Conservation (phyloP, 2,797 vertebrate species). For the Acanthurus tractus region DNA sequence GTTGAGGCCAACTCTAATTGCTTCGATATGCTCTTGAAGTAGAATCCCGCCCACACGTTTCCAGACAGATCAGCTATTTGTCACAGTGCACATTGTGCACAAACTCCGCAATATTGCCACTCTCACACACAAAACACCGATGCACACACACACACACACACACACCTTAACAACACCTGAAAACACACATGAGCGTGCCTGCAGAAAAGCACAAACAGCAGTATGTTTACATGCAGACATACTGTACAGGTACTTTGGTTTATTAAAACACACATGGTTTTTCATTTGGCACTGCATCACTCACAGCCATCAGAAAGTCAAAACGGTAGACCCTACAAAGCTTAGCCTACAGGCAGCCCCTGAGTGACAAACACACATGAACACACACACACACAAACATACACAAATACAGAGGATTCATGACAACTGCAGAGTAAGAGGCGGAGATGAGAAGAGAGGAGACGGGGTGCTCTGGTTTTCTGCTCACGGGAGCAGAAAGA, state of each 20-base stretch:
- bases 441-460: constrained; percentile 71
- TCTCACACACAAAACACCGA: constrained; percentile 13
- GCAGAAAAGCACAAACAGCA: constrained; percentile 29
- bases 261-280: constrained; percentile 28
- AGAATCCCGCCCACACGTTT: constrained; percentile 82
- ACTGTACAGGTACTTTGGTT: constrained; percentile 31
- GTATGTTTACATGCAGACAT: constrained; percentile 32
- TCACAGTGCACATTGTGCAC: constrained; percentile 67
- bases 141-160: constrained; percentile 6
- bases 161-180: constrained; percentile 4
- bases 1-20: constrained; percentile 79
- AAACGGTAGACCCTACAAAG: constrained; percentile 67
- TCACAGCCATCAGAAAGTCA: constrained; percentile 63
- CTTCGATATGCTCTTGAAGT: constrained; percentile 83
- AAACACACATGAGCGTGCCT: constrained; percentile 15
- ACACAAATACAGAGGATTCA: constrained; percentile 58
- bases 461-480: constrained; percentile 75
- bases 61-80: constrained; percentile 78
- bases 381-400: constrained; percentile 16
- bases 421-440: constrained; percentile 71
- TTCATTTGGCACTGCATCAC: constrained; percentile 57
- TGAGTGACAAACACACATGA: constrained; percentile 57
- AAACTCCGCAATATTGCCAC: constrained; percentile 49
- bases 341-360: constrained; percentile 65
- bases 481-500: constrained; percentile 80